Conservation (phyloP, 2,113 vertebrate species). For the Laticauda laticaudata region DNA sequence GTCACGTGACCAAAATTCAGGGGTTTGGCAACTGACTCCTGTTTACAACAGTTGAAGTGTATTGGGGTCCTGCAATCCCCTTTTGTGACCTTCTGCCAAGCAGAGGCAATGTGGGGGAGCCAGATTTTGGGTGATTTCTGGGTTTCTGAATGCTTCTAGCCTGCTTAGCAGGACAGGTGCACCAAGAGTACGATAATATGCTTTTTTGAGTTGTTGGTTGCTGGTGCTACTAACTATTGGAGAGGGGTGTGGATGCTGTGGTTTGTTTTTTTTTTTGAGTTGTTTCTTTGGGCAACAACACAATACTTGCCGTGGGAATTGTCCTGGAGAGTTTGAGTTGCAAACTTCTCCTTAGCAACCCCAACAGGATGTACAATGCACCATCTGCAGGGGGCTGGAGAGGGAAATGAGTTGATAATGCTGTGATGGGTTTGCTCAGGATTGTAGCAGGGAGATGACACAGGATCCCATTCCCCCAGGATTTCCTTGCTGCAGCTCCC, state of each 20-base stretch:
- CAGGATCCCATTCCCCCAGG: not conserved
- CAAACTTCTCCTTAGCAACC: not conserved
- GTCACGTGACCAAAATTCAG: no score
- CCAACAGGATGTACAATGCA: no score
- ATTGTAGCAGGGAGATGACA: not conserved
- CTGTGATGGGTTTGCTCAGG: not conserved
- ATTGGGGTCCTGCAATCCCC: no score
- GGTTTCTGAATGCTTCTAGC: not conserved
- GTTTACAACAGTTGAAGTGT: not conserved
- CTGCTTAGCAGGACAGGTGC: not conserved
- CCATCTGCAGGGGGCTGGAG: not conserved
- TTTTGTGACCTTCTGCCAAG: no score
- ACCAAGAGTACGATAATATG: not conserved
- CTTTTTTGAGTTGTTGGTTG: not conserved
- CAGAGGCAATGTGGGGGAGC: no score
- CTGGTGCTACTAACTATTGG: not conserved
- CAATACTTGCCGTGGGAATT: not conserved
- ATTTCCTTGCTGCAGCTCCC: not conserved
- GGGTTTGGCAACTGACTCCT: no score
- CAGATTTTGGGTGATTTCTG: not conserved
- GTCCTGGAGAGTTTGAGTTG: not conserved
- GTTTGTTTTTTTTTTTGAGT: not conserved
- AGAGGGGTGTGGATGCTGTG: not conserved
- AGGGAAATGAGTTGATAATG: not conserved
- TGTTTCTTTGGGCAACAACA: not conserved